Conservation (phyloP, 2,113 vertebrate genomes). For the Leptobrachium ailaonicum region DNA sequence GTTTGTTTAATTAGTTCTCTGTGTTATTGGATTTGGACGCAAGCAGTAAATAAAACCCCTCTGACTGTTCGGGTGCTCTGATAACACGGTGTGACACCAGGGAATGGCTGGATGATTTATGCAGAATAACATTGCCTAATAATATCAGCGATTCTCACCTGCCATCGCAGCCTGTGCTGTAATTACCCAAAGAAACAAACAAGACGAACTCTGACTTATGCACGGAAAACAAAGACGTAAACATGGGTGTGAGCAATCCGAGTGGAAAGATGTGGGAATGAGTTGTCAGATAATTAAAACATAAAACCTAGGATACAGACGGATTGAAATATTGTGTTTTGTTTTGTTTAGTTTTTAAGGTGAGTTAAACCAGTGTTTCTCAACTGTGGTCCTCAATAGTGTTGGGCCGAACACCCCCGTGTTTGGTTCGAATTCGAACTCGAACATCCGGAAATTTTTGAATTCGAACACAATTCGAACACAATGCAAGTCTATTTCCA, state of each 20-base stretch:
- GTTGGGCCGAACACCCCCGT: no score
- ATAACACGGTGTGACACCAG: not conserved
- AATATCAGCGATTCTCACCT: not conserved
- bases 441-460: no score
- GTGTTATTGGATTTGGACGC: no score
- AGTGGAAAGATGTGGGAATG: not conserved
- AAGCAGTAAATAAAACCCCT: no score
- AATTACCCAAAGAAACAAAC: not conserved
- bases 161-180: not conserved
- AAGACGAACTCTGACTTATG: conserved; percentile 1
- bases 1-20: no score
- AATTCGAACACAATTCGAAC: no score
- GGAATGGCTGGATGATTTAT: not conserved
- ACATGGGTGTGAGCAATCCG: not conserved
- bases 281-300: not conserved
- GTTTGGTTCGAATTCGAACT: no score
- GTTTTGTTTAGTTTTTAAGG: no score
- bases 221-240: not conserved
- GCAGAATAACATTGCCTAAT: not conserved
- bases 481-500: no score
- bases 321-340: not conserved
- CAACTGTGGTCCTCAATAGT: no score
- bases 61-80: not conserved
- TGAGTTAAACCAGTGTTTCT: no score
- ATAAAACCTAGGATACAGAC: not conserved